phyloP scores from a whole-genome alignment of 2,888 invertebrate genomes.

The Boloria selene region DNA sequence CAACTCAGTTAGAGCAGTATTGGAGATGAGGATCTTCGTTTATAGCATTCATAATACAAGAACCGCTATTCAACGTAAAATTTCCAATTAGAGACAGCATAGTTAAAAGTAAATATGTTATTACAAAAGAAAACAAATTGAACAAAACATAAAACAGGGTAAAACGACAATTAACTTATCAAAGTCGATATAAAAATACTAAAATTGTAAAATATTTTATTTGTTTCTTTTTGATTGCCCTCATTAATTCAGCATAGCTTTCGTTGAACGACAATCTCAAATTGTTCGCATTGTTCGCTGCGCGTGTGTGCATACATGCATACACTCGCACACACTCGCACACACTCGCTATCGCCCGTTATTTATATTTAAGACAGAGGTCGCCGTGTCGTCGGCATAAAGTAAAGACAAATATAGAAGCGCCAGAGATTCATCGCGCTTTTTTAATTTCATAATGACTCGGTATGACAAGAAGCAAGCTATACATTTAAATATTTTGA shows the following conservation, averaged over 20 bases:
- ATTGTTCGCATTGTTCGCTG: conserved; percentile 68
- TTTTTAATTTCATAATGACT: conserved; percentile 26
- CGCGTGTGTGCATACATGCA: conserved; percentile 68
- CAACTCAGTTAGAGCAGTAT: no score
- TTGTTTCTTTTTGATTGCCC: conserved; percentile 17
- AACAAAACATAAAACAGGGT: not conserved
- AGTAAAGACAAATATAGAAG: conserved; percentile 55
- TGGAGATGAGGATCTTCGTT: no score
- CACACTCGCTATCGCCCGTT: conserved; percentile 54
- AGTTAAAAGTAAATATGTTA: no score
- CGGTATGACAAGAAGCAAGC: conserved; percentile 5
- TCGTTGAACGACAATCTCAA: conserved; percentile 47
- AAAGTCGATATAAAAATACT: not conserved
- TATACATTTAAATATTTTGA: no score
- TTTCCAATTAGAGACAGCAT: no score
- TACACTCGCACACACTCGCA: conserved; percentile 59
- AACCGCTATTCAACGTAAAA: no score
- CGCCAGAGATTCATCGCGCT: conserved; percentile 33
- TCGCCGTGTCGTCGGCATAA: conserved; percentile 61
- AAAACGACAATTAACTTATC: conserved; percentile 1
- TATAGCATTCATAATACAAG: no score
- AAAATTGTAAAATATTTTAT: conserved; percentile 17
- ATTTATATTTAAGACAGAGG: conserved; percentile 69
- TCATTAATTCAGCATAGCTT: conserved; percentile 41
- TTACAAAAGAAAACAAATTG: no score